Evolutionary conservation across 2,113 vertebrate species (phyloP).

Genomic region (Macquaria ambigua): DNA sequence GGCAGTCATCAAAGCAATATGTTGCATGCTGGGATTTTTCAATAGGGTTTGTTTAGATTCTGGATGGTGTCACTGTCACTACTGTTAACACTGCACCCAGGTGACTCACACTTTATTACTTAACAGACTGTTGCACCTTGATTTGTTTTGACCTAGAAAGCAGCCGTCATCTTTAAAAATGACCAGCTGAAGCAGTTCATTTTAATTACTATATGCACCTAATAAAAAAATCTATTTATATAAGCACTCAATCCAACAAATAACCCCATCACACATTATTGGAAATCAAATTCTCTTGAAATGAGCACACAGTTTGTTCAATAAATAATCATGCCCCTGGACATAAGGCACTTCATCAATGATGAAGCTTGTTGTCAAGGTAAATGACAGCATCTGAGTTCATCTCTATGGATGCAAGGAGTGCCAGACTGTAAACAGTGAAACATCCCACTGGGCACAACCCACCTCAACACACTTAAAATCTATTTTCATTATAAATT

Average conservation of each 20-base stretch:
- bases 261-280: not conserved
- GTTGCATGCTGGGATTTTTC: not conserved
- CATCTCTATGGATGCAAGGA: conserved; percentile 70
- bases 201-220: not conserved
- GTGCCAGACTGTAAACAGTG: conserved; percentile 65
- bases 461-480: conserved; percentile 12
- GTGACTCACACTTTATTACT: not conserved
- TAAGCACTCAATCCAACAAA: not conserved
- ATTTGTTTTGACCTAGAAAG: not conserved
- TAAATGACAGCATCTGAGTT: conserved; percentile 50
- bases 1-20: conserved; percentile 12
- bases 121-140: not conserved
- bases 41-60: conserved; percentile 32
- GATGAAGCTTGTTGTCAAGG: conserved; percentile 43
- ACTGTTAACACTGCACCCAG: conserved; percentile 10
- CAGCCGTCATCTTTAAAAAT: not conserved
- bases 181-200: not conserved
- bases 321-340: not conserved
- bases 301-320: not conserved
- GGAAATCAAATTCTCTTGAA: not conserved
- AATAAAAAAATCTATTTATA: not conserved
- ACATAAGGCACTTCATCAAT: not conserved
- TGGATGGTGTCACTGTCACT: conserved; percentile 5
- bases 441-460: conserved; percentile 38
- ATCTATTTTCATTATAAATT: not conserved